Evolutionary conservation across 2,797 vertebrate species (phyloP), one percentile per base, ranked within the genome.

Genomic region (Epinephelus malabaricus): DNA sequence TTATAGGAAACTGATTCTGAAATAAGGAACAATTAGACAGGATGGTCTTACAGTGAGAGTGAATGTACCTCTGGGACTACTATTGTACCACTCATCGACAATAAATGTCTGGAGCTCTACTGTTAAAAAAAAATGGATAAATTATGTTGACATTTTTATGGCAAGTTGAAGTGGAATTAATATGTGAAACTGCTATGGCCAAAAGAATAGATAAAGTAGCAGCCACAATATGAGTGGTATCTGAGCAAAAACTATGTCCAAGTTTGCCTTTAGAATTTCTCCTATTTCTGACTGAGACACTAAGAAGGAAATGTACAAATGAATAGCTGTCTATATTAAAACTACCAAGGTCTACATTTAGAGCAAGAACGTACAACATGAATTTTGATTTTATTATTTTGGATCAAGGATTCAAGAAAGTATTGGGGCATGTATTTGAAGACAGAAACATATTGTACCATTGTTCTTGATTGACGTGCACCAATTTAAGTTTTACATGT

Each of bases 61-160:
- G 14, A 64, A 11, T 30, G 43, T 27, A 38, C 59, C 63, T 46
- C 49, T 45, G 73, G 63, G 68, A 51, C 64, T 56, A 69, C 40
- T 30, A 61, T 74, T 71, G 45, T 62, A 30, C 45, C 12, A 30
- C 61, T 78, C 66, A 55, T 80, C 47, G 51, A 56, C 75, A 46
- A 65, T 54, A 51, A 64, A 60, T 67, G 62, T 50, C 80, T 1
- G 0, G 23, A 34, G 38, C 25, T 56, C 11, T 45, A 25, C 59
- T 30, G 54, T 68, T 47, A 53, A 56, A 30, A 66, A 23, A 68
- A 38, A 21, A 2, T n/a, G 6, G 43, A 71, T 43, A 43, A 79
- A 62, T 63, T 7, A 66, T 63, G 51, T 49, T 71, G 53, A 60
- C 68, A 73, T 68, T 76, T 78, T 81, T 69, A 83, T 81, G 67